These are phyloP conservation scores for Drosophila parvula DNA, from an alignment of 1,140 invertebrate genomes.

Conservation along the genomic window DNA sequence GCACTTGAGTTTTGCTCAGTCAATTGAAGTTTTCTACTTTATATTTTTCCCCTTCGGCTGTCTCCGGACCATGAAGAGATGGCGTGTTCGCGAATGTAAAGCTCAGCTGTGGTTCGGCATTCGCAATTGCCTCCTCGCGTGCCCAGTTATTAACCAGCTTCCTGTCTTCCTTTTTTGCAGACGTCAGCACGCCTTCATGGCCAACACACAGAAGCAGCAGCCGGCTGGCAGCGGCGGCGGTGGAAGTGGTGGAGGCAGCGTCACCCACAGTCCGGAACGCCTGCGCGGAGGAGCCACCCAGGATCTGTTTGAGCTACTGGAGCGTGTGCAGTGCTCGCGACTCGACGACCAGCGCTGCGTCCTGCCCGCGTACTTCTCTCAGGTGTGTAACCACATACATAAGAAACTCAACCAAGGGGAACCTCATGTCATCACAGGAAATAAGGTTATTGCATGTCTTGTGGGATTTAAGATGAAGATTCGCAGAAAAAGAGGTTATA, in stretches of 20 bases:
- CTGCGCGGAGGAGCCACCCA: constrained; percentile 89
- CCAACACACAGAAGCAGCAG: constrained; percentile 76
- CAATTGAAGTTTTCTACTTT: constrained; percentile 51
- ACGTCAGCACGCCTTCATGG: constrained; percentile 85
- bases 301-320: constrained; percentile 95
- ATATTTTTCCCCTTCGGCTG: constrained; percentile 17
- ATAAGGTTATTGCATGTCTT: constrained; percentile 1
- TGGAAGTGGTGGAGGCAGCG: constrained; percentile 83
- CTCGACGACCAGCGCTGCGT: constrained; percentile 97
- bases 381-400: constrained; percentile 87
- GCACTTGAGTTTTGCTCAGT: constrained; percentile 68
- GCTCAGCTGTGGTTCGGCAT: constrained; percentile 40
- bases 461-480: neutral
- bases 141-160: constrained; percentile 67
- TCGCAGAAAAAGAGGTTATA: neutral
- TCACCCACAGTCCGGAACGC: constrained; percentile 84
- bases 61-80: constrained; percentile 70
- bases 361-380: constrained; percentile 93
- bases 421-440: constrained; percentile 1
- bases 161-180: constrained; percentile 73
- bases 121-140: constrained; percentile 66
- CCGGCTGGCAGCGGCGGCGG: constrained; percentile 41
- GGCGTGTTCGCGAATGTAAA: constrained; percentile 54
- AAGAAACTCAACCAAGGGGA: constrained; percentile 3
- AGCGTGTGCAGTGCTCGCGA: constrained; percentile 95